These are phyloP conservation scores for Dimorphilus gyrociliatus DNA, from an alignment of 2,888 invertebrate genomes.

Conservation along the genomic window DNA sequence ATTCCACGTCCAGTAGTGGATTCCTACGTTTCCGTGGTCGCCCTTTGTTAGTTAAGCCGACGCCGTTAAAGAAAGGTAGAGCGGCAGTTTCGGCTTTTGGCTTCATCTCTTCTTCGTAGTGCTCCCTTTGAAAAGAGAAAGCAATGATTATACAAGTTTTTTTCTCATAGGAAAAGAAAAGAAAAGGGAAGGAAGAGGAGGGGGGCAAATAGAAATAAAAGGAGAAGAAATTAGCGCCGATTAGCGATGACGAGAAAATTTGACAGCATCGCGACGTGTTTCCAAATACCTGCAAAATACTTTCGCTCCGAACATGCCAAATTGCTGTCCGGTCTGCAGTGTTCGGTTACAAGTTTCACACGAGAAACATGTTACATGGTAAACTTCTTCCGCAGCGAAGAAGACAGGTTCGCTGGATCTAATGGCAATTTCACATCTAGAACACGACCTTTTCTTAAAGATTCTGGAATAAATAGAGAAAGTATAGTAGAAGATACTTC, in stretches of 20 bases:
- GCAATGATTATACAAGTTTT: no score
- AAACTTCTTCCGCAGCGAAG: conserved; percentile 69
- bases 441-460: conserved; percentile 68
- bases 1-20: no score
- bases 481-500: conserved; percentile 4
- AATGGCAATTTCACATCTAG: conserved; percentile 66
- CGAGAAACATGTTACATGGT: conserved; percentile 74
- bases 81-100: no score
- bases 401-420: conserved; percentile 75
- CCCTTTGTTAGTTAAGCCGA: conserved; percentile 61
- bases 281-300: conserved; percentile 13
- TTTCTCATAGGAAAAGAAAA: no score
- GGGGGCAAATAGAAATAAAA: conserved; percentile 10
- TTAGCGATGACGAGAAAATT: no score
- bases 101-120: conserved; percentile 6
- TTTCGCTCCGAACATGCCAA: conserved; percentile 50
- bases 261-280: conserved; percentile 10
- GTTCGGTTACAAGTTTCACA: conserved; percentile 66
- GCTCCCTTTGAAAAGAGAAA: conserved; percentile 8
- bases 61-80: conserved; percentile 45
- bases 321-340: conserved; percentile 72
- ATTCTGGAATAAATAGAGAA: conserved; percentile 53
- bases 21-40: conserved; percentile 60
- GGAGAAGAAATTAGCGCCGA: no score
- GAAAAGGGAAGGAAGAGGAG: no score